These are phyloP conservation scores for Sebastes reedi DNA, from an alignment of 2,797 vertebrate genomes.

Conservation along the genomic window DNA sequence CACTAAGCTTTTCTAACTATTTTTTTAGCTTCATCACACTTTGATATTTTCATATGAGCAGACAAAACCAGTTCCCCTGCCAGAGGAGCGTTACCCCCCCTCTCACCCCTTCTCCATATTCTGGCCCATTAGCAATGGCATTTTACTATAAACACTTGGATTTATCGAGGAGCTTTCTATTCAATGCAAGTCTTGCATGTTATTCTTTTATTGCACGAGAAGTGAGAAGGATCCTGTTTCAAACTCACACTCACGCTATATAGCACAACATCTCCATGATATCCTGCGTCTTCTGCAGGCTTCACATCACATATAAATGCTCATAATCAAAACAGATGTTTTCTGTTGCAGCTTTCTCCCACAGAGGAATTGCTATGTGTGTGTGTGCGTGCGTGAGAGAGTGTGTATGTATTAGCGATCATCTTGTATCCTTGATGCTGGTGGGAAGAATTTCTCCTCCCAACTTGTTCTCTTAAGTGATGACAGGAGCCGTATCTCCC, in stretches of 20 bases:
- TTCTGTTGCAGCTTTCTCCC: slow-evolving; percentile 44
- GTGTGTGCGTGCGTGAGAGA: neutral
- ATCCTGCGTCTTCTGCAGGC: neutral
- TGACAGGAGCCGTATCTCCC: slow-evolving; percentile 67
- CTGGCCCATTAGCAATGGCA: slow-evolving; percentile 68
- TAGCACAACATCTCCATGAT: neutral
- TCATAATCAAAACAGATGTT: slow-evolving; percentile 56
- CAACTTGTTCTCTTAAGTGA: slow-evolving; percentile 61
- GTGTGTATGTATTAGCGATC: slow-evolving; percentile 23
- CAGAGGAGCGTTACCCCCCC: neutral
- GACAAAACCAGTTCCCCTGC: slow-evolving; percentile 6
- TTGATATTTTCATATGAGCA: neutral
- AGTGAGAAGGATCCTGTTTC: slow-evolving; percentile 69
- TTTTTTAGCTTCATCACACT: neutral
- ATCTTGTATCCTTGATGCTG: slow-evolving; percentile 47
- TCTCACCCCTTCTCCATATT: slow-evolving; percentile 11
- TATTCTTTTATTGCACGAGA: slow-evolving; percentile 71
- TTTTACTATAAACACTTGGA: slow-evolving; percentile 71
- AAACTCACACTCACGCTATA: slow-evolving; percentile 34
- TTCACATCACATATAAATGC: slow-evolving; percentile 26
- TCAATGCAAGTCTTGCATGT: slow-evolving; percentile 75
- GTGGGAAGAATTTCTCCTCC: slow-evolving; percentile 67
- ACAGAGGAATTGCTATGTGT: slow-evolving; percentile 21
- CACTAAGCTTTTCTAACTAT: neutral
- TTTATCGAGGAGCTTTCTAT: slow-evolving; percentile 71